phyloP scores from a whole-genome alignment of 2,113 vertebrate species.

The Amphiprion percula region DNA sequence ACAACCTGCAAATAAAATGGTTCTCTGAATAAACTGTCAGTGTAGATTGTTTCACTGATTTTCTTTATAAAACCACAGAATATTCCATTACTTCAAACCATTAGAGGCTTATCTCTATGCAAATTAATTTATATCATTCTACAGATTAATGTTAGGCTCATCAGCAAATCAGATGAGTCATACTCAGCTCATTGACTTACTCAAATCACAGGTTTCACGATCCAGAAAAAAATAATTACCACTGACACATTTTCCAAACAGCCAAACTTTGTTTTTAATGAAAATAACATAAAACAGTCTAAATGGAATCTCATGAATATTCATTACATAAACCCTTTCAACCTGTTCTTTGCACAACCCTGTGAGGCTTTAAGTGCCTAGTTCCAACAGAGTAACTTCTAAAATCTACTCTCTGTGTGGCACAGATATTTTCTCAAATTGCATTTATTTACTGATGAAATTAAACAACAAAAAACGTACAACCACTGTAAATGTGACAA shows the following conservation, averaged over 20 bases:
- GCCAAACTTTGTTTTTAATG: background rate
- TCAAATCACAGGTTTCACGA: conserved; percentile 29
- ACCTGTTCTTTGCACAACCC: background rate
- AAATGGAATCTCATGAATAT: conserved; percentile 27
- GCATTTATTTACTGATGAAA: background rate
- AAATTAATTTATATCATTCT: conserved; percentile 3
- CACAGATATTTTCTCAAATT: background rate
- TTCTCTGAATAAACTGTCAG: too few relatives aligned
- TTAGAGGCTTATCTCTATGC: background rate
- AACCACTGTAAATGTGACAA: background rate
- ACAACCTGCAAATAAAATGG: too few relatives aligned
- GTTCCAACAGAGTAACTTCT: background rate
- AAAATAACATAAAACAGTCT: background rate
- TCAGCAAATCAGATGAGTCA: background rate
- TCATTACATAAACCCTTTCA: background rate
- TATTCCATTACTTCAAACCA: background rate
- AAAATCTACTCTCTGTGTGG: background rate
- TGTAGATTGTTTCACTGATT: too few relatives aligned
- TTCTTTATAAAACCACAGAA: too few relatives aligned
- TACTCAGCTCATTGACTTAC: background rate
- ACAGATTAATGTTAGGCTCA: background rate
- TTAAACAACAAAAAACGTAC: background rate
- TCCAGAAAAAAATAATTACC: background rate
- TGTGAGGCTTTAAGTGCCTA: background rate
- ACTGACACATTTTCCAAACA: background rate